Conservation (phyloP, 2,888 invertebrate species). For the Allophyes oxyacanthae region DNA sequence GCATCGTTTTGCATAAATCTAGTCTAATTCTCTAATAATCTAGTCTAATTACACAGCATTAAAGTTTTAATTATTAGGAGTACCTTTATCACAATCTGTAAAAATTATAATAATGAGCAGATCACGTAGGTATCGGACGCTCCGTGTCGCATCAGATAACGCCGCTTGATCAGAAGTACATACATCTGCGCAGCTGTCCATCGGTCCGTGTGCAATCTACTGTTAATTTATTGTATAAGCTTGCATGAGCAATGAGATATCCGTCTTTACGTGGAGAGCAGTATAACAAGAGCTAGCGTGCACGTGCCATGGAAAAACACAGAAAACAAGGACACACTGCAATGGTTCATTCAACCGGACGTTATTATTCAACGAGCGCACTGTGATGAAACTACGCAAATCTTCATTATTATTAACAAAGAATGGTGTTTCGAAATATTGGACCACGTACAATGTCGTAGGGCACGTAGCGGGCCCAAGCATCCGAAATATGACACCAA, state of each 20-base stretch:
- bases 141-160: conserved; percentile 35
- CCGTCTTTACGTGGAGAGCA: conserved; percentile 63
- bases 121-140: conserved; percentile 42
- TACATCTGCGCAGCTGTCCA: conserved; percentile 70
- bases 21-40: too few species aligned
- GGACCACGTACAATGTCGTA: conserved; percentile 70
- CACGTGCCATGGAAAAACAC: conserved; percentile 88
- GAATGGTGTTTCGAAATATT: conserved; percentile 82
- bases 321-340: conserved; percentile 89
- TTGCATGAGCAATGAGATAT: conserved; percentile 72
- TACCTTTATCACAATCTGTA: conserved; percentile 24
- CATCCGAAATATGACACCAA: conserved; percentile 64
- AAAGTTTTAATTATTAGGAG: background rate
- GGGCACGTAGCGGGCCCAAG: conserved; percentile 69
- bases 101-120: conserved; percentile 27
- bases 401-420: conserved; percentile 87
- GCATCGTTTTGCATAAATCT: too few species aligned
- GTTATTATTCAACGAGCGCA: conserved; percentile 88
- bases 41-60: too few species aligned
- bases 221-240: conserved; percentile 71
- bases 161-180: conserved; percentile 37
- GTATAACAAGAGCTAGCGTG: conserved; percentile 58
- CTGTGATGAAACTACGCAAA: conserved; percentile 85
- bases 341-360: conserved; percentile 88
- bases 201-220: conserved; percentile 62